A percentile compares a stretch with the other conserved stretches of the same genome.
Conservation (phyloP, 2,888 invertebrate genomes). For the Marasmarcha lunaedactyla region DNA sequence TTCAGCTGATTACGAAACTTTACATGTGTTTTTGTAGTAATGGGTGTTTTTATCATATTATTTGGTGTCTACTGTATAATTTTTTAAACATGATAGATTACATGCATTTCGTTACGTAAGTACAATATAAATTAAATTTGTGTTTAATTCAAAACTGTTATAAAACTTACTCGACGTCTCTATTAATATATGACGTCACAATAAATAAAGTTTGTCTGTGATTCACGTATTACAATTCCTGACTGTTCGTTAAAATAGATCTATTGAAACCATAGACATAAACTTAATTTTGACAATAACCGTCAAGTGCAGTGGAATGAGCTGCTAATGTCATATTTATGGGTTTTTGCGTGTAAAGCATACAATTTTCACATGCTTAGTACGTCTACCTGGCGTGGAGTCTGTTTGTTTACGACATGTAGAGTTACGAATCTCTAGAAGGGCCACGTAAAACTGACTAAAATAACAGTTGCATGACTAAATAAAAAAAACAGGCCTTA, state of each 20-base stretch:
- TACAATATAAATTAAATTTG: too few relatives aligned
- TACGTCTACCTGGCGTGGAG: constrained; percentile 40
- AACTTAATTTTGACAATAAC: constrained; percentile 34
- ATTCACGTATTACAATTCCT: too few relatives aligned
- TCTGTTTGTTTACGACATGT: constrained; percentile 18
- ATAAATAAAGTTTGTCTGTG: too few relatives aligned
- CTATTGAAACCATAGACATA: constrained; percentile 20
- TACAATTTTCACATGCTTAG: constrained; percentile 62
- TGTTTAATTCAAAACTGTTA: too few relatives aligned
- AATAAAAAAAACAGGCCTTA: too few relatives aligned
- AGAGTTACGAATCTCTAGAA: constrained; percentile 22
- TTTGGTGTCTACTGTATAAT: constrained; percentile 16
- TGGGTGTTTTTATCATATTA: constrained; percentile 33
- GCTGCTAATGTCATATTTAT: constrained; percentile 68
- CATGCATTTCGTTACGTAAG: too few relatives aligned
- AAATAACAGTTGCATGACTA: too few relatives aligned
- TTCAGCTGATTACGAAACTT: constrained; percentile 33
- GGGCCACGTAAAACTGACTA: constrained; percentile 6
- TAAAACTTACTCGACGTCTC: too few relatives aligned
- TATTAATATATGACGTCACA: too few relatives aligned
- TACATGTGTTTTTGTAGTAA: constrained; percentile 49
- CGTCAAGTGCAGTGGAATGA: constrained; percentile 23
- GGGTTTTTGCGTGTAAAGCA: constrained; percentile 44
- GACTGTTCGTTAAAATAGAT: too few relatives aligned
- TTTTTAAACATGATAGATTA: too few relatives aligned